phyloP scores from a whole-genome alignment of 2,797 vertebrate genomes.

The Malacoraja senta region DNA sequence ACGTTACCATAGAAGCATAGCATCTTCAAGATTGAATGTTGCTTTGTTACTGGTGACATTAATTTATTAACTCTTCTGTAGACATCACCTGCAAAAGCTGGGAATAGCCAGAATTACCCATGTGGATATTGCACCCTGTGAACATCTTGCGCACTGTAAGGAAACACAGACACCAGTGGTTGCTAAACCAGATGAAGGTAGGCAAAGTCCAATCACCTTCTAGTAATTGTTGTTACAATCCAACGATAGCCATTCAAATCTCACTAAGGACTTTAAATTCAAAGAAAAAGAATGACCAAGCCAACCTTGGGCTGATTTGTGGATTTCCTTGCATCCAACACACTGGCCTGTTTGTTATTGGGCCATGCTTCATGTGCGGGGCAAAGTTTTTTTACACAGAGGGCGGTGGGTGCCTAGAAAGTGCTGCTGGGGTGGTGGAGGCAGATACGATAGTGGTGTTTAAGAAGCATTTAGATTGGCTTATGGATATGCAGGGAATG shows the following conservation, averaged over 20 bases:
- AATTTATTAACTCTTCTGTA: not conserved
- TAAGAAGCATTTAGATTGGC: too few species aligned
- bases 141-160: not conserved
- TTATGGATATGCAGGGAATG: too few species aligned
- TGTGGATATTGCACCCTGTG: slow-evolving; percentile 28
- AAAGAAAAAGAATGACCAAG: not conserved
- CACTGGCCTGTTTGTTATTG: not conserved
- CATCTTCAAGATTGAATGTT: not conserved
- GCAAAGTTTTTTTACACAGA: too few species aligned
- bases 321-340: not conserved
- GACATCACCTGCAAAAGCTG: slow-evolving; percentile 25
- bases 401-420: too few species aligned
- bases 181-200: slow-evolving; percentile 11
- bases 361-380: not conserved
- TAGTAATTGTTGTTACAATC: not conserved
- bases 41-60: slow-evolving; percentile 1
- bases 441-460: too few species aligned
- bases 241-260: too few species aligned
- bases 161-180: slow-evolving; percentile 29
- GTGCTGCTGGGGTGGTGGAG: too few species aligned
- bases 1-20: not conserved
- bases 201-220: not conserved
- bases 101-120: slow-evolving; percentile 29
- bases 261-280: too few species aligned
- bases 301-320: not conserved